Percentiles rank a stretch among this genome's conserved stretches.
Conservation (phyloP, 2,888 invertebrate genomes). For the Carabus problematicus region DNA sequence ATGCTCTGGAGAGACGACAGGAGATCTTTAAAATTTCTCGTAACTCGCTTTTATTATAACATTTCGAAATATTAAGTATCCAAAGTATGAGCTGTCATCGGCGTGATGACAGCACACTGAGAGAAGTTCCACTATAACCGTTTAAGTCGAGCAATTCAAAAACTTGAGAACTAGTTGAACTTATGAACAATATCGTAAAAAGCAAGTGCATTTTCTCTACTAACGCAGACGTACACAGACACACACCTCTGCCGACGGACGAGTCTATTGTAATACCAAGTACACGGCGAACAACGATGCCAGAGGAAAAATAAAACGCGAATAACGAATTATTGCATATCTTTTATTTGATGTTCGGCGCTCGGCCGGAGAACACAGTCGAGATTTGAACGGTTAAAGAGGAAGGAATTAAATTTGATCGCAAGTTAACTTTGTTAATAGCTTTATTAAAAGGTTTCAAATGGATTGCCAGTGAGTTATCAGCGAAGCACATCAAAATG, state of each 20-base stretch:
- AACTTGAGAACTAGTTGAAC: constrained; percentile 35
- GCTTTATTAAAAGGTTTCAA: too few relatives aligned
- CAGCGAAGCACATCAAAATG: too few relatives aligned
- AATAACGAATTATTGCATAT: too few relatives aligned
- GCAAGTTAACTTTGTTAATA: too few relatives aligned
- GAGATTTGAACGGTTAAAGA: too few relatives aligned
- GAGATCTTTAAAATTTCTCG: constrained; percentile 12
- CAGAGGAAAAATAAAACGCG: too few relatives aligned
- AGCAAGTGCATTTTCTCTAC: constrained; percentile 24
- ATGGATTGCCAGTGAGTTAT: too few relatives aligned
- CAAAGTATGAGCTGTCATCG: constrained; percentile 31
- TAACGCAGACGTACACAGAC: neutral
- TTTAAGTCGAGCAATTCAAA: constrained; percentile 35
- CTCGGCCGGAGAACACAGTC: too few relatives aligned
- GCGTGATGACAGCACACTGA: constrained; percentile 31
- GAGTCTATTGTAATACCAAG: constrained; percentile 3
- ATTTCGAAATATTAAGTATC: constrained; percentile 21
- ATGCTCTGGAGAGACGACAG: constrained; percentile 5
- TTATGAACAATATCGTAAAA: constrained; percentile 39
- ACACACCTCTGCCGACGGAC: too few relatives aligned
- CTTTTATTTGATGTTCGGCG: too few relatives aligned
- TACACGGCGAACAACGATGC: neutral
- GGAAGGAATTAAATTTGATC: too few relatives aligned
- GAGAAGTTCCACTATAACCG: constrained; percentile 35
- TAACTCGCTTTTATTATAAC: constrained; percentile 8